Base-by-base conservation (phyloP, 30 jellyfish, hydroid and myxozoan species). In the Catostylus mosaicus region DNA sequence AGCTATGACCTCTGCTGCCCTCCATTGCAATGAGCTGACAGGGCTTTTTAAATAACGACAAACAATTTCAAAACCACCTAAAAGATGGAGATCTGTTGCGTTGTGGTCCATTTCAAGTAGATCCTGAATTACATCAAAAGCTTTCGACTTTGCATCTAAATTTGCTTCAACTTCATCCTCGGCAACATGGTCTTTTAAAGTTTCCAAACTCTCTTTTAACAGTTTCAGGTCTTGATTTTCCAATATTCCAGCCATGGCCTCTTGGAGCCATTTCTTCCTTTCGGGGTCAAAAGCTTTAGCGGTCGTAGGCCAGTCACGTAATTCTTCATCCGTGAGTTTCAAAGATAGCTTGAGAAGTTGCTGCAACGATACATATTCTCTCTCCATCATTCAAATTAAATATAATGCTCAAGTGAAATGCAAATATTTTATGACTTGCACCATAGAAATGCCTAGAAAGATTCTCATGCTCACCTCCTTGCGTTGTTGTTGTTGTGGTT, bases 1-100 rank as follows among this genome's bases (percentile, higher is more conserved):
- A 31, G 96, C 98, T 27, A 91, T 65, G 20, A 91, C 67, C 60
- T 91, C 95, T 22, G 98, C 98, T 26, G 96, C 95, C 36, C 95
- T 57, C 96, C 96, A 85, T 38, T 84, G 90, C 75, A 91, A 38
- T n/a, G 88, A 67, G 36, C 90, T 54, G 73, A 85, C 71, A 1
- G 82, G 88, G 75, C 95, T 86, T 35, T 52, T 51, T 9, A 91
- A 78, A 33, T 84, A 72, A 34, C 60, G 75, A 14, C 77, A n/a
- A 56, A 78, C 77, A 31, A 69, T 36, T 23, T 65, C 51, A 29
- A 91, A 30, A 4, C 98, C 98, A 56, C 96, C 96, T 22, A 85
- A 31, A 29, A 73, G 62, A 66, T 80, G 80, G 36, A 91, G 82
- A 63, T 78, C 96, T 26, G 77, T 78, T 0, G 94, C 96, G 74